Percentiles rank a stretch among this genome's conserved stretches.
phyloP scores from a whole-genome alignment of 2,888 invertebrate genomes.

The Napeogenes sylphis region DNA sequence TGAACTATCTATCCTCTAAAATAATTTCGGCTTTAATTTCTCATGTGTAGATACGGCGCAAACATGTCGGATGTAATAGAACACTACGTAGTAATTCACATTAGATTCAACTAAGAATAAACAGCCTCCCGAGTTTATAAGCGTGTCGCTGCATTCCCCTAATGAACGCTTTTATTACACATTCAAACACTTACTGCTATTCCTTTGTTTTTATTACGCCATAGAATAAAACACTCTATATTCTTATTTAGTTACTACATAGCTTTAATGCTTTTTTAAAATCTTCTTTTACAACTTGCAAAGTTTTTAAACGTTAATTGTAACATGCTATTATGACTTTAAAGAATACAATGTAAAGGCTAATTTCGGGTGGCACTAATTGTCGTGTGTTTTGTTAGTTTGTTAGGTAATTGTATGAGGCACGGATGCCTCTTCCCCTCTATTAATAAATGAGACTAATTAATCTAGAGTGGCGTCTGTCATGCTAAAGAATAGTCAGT shows the following conservation, averaged over 20 bases:
- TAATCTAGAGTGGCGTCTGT: slow-evolving; percentile 70
- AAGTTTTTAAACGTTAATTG: slow-evolving; percentile 11
- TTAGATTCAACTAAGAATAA: slow-evolving; percentile 37
- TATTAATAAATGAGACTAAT: slow-evolving; percentile 67
- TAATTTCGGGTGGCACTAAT: slow-evolving; percentile 26
- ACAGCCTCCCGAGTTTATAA: slow-evolving; percentile 34
- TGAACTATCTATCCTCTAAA: too few relatives aligned
- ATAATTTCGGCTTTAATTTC: not conserved
- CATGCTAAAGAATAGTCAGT: slow-evolving; percentile 67
- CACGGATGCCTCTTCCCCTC: slow-evolving; percentile 51
- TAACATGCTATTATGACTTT: slow-evolving; percentile 12
- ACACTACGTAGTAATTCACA: slow-evolving; percentile 30
- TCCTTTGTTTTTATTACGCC: slow-evolving; percentile 34
- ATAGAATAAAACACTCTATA: slow-evolving; percentile 29
- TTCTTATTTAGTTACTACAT: slow-evolving; percentile 11
- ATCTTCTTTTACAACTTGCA: slow-evolving; percentile 7
- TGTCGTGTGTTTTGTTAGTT: slow-evolving; percentile 26
- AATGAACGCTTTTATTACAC: slow-evolving; percentile 41
- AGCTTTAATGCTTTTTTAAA: slow-evolving; percentile 3
- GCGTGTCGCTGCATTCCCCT: slow-evolving; percentile 37
- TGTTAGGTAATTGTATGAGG: slow-evolving; percentile 36
- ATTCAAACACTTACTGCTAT: slow-evolving; percentile 34
- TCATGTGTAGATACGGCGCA: slow-evolving; percentile 6
- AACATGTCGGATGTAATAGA: slow-evolving; percentile 27
- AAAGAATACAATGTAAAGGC: slow-evolving; percentile 19